A percentile compares a stretch with the other conserved stretches of the same genome.
Evolutionary conservation across 2,113 vertebrate genomes (phyloP).

Genomic region (Sphaerodactylus townsendi): DNA sequence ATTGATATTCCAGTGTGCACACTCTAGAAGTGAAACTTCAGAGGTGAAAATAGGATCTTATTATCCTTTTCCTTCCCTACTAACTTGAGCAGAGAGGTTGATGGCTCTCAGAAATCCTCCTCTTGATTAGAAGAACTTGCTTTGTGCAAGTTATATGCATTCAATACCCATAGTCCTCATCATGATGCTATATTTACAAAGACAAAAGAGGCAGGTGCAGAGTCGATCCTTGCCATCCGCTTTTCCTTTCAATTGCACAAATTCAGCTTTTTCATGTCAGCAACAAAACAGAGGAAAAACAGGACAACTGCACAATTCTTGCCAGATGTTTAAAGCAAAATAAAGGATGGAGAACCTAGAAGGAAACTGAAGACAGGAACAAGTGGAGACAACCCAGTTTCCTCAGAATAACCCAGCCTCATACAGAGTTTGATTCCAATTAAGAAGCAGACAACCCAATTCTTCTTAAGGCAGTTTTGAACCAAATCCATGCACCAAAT

Average conservation of each 20-base stretch:
- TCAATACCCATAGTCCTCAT: neutral
- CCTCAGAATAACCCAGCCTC: neutral
- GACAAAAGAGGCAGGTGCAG: constrained; percentile 35
- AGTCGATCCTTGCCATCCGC: neutral
- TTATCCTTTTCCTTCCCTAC: neutral
- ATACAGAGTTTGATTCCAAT: neutral
- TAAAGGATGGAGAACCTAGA: neutral
- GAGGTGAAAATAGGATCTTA: neutral
- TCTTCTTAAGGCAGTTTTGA: neutral
- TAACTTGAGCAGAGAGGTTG: neutral
- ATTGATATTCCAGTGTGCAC: constrained; percentile 1
- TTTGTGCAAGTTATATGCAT: constrained; percentile 25
- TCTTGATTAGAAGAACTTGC: constrained; percentile 20
- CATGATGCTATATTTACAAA: constrained; percentile 21
- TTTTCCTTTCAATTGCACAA: neutral
- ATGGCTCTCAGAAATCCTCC: constrained; percentile 25
- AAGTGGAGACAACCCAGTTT: neutral
- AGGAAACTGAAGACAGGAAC: neutral
- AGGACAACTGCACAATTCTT: neutral
- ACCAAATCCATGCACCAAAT: neutral
- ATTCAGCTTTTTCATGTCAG: neutral
- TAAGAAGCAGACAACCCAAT: neutral
- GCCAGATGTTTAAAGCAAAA: constrained; percentile 5
- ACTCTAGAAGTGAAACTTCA: neutral
- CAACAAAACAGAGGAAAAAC: neutral